A percentile compares a stretch with the other conserved stretches of the same genome.
phyloP scores from a whole-genome alignment of 2,888 invertebrate species.

The Lepidochrysops patricia region DNA sequence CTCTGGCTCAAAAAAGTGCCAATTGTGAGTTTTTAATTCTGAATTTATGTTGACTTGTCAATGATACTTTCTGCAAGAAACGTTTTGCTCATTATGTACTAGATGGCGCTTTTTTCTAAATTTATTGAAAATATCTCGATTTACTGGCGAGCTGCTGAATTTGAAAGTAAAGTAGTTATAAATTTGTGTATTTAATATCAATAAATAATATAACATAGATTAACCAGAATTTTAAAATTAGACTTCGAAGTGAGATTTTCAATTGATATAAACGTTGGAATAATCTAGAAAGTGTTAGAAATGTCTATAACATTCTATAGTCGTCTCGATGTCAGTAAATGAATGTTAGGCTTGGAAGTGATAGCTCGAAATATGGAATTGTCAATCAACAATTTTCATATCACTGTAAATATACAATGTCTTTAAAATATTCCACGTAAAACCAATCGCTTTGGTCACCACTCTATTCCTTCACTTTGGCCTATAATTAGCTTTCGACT shows the following conservation, averaged over 20 bases:
- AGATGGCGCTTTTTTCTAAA: neutral
- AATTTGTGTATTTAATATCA: neutral
- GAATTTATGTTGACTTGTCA: neutral
- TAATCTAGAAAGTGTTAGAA: neutral
- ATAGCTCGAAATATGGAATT: neutral
- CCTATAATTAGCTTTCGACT: slow-evolving; percentile 54
- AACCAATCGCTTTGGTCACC: neutral
- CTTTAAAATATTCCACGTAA: neutral
- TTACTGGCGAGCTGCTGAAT: neutral
- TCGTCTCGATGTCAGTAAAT: neutral
- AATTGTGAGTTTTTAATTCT: neutral
- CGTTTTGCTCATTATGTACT: neutral
- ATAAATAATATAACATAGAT: neutral
- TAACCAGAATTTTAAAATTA: neutral
- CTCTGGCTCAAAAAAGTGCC: neutral
- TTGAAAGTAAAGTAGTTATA: neutral
- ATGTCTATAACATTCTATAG: neutral
- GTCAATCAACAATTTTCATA: neutral
- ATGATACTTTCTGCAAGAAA: neutral
- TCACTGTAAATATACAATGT: neutral
- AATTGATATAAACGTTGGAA: neutral
- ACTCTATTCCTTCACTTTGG: slow-evolving; percentile 30
- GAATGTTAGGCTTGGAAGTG: neutral
- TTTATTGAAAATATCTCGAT: neutral
- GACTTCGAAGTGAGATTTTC: neutral